Base-by-base conservation (phyloP, 2,797 vertebrate genomes). In the Diglossa cyanea region DNA sequence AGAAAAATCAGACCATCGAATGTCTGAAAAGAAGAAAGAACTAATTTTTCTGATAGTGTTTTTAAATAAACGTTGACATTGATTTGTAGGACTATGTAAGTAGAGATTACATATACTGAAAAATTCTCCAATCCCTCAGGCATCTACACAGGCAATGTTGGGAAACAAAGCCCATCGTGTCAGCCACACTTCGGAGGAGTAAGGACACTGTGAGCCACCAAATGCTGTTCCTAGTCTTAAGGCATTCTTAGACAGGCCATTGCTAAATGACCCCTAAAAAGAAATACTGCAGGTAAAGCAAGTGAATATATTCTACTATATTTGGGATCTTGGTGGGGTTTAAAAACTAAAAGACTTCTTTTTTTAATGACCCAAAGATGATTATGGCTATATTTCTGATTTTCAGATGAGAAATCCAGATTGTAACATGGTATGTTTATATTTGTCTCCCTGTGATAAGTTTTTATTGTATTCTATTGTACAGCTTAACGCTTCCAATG, bases 21-120 rank as follows among this genome's bases (percentile, higher is more conserved):
- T 31, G 37, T 8, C 30, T 40, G 39, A 66, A 50, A 76, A 81
- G 33, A 94, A 68, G 35, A 77, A 79, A 73, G 60, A 84, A 71
- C 33, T 78, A 17, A 15, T 87, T 82, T 70, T 71, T 37, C 68
- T 61, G n/a, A 47, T 65, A 19, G 45, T 9, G 17, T 54, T 90
- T 92, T 91, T 31, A 90, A 93, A 94, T 68, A 78, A 80, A 88
- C 80, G 28, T 55, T 83, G 77, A 31, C 37, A n/a, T 28, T 60
- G 76, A 77, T 68, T 88, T 72, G 25, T 35, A 83, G 87, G 42
- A 1, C 0, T 23, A 35, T 9, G 45, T 44, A 62, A 91, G 54
- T 70, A 81, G 47, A 66, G 72, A 66, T 91, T 54, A 54, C 10
- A 40, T 14, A 45, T 2, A 75, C 54, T 9, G 70, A 78, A 25